Evolutionary conservation across 2,888 invertebrate species (phyloP).

Genomic region (Euclidia mi): DNA sequence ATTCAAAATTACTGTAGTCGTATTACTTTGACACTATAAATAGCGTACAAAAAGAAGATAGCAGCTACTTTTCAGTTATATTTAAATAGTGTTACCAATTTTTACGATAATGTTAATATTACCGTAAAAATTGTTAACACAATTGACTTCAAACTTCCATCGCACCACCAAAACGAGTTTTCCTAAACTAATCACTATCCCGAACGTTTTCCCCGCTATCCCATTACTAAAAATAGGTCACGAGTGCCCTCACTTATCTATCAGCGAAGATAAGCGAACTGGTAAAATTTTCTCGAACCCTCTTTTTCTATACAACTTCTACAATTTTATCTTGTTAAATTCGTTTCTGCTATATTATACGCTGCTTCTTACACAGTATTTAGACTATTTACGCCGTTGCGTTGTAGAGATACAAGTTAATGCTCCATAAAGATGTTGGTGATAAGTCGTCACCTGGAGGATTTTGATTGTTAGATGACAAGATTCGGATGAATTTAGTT

Average conservation of each 20-base stretch:
- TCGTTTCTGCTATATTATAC: conserved; percentile 25
- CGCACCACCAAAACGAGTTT: not conserved
- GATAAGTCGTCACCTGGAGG: no score
- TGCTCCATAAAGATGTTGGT: not conserved
- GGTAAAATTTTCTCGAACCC: conserved; percentile 41
- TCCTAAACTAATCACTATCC: conserved; percentile 1
- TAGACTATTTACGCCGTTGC: not conserved
- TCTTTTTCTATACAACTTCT: conserved; percentile 45
- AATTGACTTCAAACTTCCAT: not conserved
- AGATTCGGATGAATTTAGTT: no score
- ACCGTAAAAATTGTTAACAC: no score
- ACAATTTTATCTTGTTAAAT: conserved; percentile 46
- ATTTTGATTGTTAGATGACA: no score
- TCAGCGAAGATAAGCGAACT: conserved; percentile 45
- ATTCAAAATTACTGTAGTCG: no score
- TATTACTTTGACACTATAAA: no score
- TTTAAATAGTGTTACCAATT: no score
- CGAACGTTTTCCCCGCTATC: conserved; percentile 5
- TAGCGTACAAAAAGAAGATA: no score
- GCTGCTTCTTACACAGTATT: not conserved
- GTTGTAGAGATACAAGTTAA: not conserved
- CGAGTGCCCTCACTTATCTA: conserved; percentile 42
- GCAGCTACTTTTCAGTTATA: no score
- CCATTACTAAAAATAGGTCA: conserved; percentile 26
- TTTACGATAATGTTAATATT: no score